Percentiles rank a stretch among this genome's conserved stretches.
Evolutionary conservation across 2,797 vertebrate species (phyloP).

Genomic region (Pampus argenteus): DNA sequence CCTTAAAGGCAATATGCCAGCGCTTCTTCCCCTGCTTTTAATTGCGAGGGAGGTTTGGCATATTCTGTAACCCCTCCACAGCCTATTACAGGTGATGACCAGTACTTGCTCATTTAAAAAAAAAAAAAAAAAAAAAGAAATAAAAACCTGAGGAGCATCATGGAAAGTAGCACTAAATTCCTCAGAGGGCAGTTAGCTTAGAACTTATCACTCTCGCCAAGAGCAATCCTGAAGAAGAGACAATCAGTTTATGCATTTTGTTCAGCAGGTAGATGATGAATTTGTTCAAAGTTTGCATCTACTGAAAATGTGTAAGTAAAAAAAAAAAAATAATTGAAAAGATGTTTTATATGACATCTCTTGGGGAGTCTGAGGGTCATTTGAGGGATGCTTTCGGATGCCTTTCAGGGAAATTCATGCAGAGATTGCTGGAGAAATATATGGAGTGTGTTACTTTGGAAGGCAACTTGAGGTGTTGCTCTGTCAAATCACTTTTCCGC

Average conservation of each 20-base stretch:
- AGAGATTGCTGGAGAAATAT: conserved; percentile 64
- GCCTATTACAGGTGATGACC: conserved; percentile 82
- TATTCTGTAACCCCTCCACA: conserved; percentile 76
- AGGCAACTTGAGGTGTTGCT: conserved; percentile 76
- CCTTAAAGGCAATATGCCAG: conserved; percentile 77
- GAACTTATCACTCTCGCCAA: conserved; percentile 58
- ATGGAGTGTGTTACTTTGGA: conserved; percentile 60
- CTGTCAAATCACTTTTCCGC: conserved; percentile 80
- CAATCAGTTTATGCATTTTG: conserved; percentile 52
- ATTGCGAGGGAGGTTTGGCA: conserved; percentile 81
- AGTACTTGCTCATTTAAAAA: conserved; percentile 70
- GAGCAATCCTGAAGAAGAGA: conserved; percentile 44
- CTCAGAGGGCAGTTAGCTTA: conserved; percentile 76
- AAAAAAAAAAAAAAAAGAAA: conserved; percentile 45
- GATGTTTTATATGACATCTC: conserved; percentile 19
- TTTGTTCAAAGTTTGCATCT: conserved; percentile 35
- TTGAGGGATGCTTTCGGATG: conserved; percentile 50
- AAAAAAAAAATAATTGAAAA: neutral
- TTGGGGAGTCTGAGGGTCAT: conserved; percentile 47
- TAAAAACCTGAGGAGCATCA: conserved; percentile 43
- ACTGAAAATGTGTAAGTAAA: neutral
- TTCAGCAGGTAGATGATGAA: conserved; percentile 24
- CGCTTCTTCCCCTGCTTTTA: conserved; percentile 75
- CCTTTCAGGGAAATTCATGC: conserved; percentile 62
- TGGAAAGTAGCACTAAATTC: conserved; percentile 65